Conservation (phyloP, 1,140 invertebrate genomes). For the Spodoptera frugiperda region DNA sequence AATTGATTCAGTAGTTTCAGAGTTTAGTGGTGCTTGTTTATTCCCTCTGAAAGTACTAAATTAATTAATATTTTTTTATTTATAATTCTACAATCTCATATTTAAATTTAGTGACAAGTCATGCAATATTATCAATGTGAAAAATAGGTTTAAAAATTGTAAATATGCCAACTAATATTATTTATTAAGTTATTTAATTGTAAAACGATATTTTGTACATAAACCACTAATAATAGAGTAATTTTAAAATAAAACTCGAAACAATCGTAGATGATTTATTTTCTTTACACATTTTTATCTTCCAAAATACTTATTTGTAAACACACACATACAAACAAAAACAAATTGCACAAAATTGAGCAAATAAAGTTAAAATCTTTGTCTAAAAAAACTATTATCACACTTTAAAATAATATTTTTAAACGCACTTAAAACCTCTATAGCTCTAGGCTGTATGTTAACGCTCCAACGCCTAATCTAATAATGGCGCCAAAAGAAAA, state of each 20-base stretch:
- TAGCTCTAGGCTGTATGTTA: conserved; percentile 12
- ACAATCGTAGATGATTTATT: conserved; percentile 30
- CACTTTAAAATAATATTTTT: neutral
- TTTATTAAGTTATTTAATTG: conserved; percentile 42
- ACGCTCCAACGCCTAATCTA: conserved; percentile 19
- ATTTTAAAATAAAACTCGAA: conserved; percentile 39
- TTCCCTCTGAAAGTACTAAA: neutral
- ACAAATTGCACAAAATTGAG: neutral
- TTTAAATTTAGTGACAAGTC: conserved; percentile 9
- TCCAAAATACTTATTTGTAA: too few species aligned
- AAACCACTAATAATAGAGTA: neutral
- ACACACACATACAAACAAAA: neutral
- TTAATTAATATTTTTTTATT: neutral
- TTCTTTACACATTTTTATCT: neutral
- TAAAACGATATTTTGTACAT: conserved; percentile 3
- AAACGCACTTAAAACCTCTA: neutral
- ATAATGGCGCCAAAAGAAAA: conserved; percentile 47
- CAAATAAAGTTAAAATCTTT: neutral
- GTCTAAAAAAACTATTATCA: too few species aligned
- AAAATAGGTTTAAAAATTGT: conserved; percentile 16
- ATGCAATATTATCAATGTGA: conserved; percentile 25
- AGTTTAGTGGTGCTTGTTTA: conserved; percentile 7
- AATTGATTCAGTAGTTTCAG: neutral
- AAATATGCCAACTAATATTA: conserved; percentile 28
- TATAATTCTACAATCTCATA: neutral